Evolutionary conservation across 2,113 vertebrate genomes (phyloP).

Genomic region (Meleagris gallopavo): DNA sequence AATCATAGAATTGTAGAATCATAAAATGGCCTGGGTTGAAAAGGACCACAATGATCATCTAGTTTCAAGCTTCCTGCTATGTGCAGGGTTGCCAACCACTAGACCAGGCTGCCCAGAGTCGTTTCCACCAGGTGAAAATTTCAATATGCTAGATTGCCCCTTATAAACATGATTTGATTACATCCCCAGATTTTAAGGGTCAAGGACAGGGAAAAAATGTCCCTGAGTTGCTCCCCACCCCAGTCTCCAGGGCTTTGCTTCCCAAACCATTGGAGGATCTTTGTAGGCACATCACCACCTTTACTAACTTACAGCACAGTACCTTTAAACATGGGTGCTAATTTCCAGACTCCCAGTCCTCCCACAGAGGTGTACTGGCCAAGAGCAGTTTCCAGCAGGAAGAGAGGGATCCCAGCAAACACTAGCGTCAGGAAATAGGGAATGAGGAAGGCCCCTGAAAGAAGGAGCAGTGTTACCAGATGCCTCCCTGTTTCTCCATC

Average conservation of each 20-base stretch:
- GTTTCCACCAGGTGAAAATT: not conserved
- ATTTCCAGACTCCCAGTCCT: conserved; percentile 90
- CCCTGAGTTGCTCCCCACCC: not conserved
- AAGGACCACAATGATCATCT: too few species aligned
- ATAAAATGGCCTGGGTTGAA: too few species aligned
- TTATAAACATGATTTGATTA: not conserved
- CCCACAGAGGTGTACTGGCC: conserved; percentile 90
- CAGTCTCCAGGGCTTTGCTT: not conserved
- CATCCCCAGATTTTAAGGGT: not conserved
- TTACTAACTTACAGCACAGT: not conserved
- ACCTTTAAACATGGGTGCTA: conserved; percentile 96
- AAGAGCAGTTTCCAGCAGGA: conserved; percentile 89
- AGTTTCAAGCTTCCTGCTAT: too few species aligned
- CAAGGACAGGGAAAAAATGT: not conserved
- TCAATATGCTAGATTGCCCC: not conserved
- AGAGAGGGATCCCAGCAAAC: conserved; percentile 92
- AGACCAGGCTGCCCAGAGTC: too few species aligned
- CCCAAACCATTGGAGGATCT: not conserved
- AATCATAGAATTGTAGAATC: too few species aligned
- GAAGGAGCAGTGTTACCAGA: not conserved
- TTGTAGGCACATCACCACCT: fast-evolving
- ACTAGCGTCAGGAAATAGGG: conserved; percentile 90
- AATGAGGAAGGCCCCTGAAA: conserved; percentile 89
- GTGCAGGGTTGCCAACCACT: too few species aligned
- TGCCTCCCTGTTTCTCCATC: fast-evolving